phyloP scores from a whole-genome alignment of 53 echinoderm and acorn worm genomes.

The Glandiceps talaboti region DNA sequence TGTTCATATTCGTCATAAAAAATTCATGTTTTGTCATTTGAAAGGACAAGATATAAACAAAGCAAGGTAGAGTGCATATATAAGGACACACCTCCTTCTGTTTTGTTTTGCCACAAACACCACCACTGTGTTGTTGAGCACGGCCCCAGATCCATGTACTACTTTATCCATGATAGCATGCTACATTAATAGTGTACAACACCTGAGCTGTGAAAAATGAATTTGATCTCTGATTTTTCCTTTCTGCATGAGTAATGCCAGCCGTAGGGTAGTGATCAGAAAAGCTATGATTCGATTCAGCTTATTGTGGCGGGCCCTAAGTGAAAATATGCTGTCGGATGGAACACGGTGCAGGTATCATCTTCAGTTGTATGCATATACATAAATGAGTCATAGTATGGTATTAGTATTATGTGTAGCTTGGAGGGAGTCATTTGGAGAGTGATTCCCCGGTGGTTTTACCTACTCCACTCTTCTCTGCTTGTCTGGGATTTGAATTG shows the following conservation, averaged over 20 bases:
- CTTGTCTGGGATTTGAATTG: background rate
- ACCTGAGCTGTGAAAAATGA: background rate
- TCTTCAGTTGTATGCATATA: background rate
- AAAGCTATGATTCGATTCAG: background rate
- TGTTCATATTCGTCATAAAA: background rate
- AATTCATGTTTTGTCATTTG: background rate
- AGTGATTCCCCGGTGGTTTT: background rate
- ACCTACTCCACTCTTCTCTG: background rate
- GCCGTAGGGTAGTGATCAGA: background rate
- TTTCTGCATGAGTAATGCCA: background rate
- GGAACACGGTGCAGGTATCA: background rate
- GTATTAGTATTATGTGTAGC: background rate
- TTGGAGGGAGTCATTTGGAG: slow-evolving; percentile 1
- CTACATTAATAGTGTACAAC: background rate
- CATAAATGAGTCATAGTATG: background rate
- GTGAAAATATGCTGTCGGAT: background rate
- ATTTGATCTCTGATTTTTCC: background rate
- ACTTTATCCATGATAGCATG: background rate
- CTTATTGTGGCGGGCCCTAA: background rate
- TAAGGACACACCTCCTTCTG: too few species aligned
- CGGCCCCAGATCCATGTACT: background rate
- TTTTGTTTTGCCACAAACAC: too few species aligned
- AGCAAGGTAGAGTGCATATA: too few species aligned
- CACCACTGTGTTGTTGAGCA: too few species aligned
- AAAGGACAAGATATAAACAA: background rate